These are phyloP conservation scores for Leucoptera coffeella DNA, from an alignment of 2,888 invertebrate species.

Conservation along the genomic window DNA sequence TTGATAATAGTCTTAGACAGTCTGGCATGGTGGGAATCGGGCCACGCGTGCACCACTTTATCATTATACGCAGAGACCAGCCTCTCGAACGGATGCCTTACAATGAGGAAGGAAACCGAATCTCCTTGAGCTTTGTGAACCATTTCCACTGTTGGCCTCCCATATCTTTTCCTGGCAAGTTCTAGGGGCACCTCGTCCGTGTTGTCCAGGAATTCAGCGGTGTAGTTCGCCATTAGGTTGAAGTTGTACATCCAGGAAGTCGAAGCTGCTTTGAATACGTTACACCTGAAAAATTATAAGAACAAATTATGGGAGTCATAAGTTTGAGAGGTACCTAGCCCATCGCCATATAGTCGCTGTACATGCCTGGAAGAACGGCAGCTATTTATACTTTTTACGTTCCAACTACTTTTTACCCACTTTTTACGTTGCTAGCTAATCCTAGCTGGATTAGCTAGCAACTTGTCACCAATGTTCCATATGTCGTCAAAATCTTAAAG, in stretches of 20 bases:
- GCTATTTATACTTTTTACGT: too few relatives aligned
- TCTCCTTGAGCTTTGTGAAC: conserved; percentile 67
- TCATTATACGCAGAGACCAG: conserved; percentile 78
- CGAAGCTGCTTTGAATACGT: conserved; percentile 79
- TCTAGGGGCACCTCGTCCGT: conserved; percentile 73
- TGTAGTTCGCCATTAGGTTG: conserved; percentile 78
- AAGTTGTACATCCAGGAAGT: conserved; percentile 92
- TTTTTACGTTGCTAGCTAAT: too few relatives aligned
- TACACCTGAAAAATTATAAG: conserved; percentile 50
- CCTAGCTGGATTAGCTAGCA: too few relatives aligned
- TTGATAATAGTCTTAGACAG: conserved; percentile 71
- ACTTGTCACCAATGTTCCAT: too few relatives aligned
- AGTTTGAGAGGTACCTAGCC: too few relatives aligned
- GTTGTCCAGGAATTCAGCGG: conserved; percentile 67
- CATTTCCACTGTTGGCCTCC: conserved; percentile 66
- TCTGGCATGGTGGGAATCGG: conserved; percentile 76
- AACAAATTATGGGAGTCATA: conserved; percentile 1
- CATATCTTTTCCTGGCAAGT: conserved; percentile 73
- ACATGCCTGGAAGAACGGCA: too few relatives aligned
- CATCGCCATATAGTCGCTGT: too few relatives aligned
- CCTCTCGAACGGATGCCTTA: conserved; percentile 73
- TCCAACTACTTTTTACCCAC: too few relatives aligned
- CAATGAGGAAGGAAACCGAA: conserved; percentile 75
- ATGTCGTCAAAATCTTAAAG: too few relatives aligned
- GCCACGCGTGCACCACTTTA: conserved; percentile 77